These are phyloP conservation scores for Argyrosomus regius DNA, from an alignment of 2,797 vertebrate genomes.

Conservation along the genomic window DNA sequence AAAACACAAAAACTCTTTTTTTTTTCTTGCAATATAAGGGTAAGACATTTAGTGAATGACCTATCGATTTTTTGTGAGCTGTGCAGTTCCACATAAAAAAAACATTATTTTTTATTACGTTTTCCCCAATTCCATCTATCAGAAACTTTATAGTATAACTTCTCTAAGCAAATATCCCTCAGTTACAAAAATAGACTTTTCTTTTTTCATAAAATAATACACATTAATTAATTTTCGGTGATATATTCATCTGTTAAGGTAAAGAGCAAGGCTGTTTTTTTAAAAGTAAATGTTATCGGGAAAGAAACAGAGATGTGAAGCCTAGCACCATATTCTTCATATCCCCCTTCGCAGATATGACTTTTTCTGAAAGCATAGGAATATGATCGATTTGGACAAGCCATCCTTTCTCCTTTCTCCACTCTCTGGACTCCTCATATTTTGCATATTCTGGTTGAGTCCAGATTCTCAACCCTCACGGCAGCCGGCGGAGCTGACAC, in stretches of 20 bases:
- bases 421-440: constrained; percentile 50
- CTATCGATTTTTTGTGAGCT: constrained; percentile 70
- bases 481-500: constrained; percentile 26
- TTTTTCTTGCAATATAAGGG: constrained; percentile 66
- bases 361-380: constrained; percentile 28
- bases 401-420: neutral
- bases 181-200: constrained; percentile 89
- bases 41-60: constrained; percentile 81
- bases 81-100: constrained; percentile 73
- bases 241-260: constrained; percentile 86
- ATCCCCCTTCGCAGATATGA: constrained; percentile 24
- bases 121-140: constrained; percentile 60
- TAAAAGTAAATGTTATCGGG: constrained; percentile 80
- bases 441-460: constrained; percentile 79
- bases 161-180: constrained; percentile 81
- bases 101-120: constrained; percentile 40
- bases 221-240: constrained; percentile 80
- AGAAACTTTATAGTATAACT: constrained; percentile 69
- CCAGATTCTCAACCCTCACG: constrained; percentile 53
- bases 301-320: constrained; percentile 73
- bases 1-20: constrained; percentile 64
- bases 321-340: constrained; percentile 79
- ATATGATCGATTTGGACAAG: constrained; percentile 16
- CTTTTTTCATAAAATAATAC: constrained; percentile 88
- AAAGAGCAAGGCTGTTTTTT: constrained; percentile 85